Evolutionary conservation across 2,888 invertebrate genomes (phyloP).

Genomic region (Euproctis similis): DNA sequence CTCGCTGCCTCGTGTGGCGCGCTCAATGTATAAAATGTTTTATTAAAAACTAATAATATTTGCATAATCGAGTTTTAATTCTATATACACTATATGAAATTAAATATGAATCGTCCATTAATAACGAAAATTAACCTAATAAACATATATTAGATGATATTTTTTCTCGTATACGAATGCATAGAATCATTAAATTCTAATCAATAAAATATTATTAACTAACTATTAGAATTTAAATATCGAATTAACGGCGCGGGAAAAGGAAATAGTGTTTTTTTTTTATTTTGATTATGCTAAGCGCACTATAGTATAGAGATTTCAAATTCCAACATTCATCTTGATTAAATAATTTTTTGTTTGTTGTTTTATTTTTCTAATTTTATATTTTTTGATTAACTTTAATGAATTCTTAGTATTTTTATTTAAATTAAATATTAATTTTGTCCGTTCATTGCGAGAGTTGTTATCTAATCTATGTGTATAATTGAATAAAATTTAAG

Average conservation of each 20-base stretch:
- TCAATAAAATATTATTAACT: constrained; percentile 51
- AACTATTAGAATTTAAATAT: constrained; percentile 33
- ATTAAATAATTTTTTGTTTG: constrained; percentile 6
- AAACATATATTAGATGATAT: constrained; percentile 45
- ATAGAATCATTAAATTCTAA: constrained; percentile 47
- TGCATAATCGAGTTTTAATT: constrained; percentile 68
- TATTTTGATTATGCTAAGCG: constrained; percentile 22
- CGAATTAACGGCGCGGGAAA: constrained; percentile 38
- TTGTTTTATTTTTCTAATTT: constrained; percentile 14
- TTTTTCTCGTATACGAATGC: constrained; percentile 49
- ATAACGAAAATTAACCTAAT: constrained; percentile 62
- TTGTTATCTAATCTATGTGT: no score
- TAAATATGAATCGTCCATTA: constrained; percentile 66
- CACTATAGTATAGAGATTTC: constrained; percentile 29
- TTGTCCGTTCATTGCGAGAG: constrained; percentile 6
- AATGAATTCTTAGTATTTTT: no score
- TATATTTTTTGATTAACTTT: constrained; percentile 19
- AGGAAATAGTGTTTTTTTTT: constrained; percentile 44
- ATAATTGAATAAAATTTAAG: no score
- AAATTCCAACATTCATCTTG: constrained; percentile 20
- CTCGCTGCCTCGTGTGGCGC: constrained; percentile 42
- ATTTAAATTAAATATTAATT: no score
- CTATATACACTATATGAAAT: constrained; percentile 61
- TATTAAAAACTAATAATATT: constrained; percentile 72
- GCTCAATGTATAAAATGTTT: constrained; percentile 60